phyloP scores from a whole-genome alignment of 2,888 invertebrate genomes.

The Apodemia duryi region DNA sequence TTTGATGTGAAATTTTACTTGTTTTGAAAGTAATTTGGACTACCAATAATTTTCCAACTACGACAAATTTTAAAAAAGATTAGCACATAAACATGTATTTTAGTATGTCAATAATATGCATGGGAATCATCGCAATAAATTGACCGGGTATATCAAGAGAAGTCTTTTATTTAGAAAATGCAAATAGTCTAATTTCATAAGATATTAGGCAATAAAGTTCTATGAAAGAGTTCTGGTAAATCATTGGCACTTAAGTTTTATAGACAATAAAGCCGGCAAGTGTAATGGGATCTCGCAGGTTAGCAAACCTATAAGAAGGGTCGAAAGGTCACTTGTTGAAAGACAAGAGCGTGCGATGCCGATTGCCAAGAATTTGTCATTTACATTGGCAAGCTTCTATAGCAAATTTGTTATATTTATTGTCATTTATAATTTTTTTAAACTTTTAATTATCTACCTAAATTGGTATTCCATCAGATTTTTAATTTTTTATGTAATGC shows the following conservation, averaged over 20 bases:
- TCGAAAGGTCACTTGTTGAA: slow-evolving; percentile 48
- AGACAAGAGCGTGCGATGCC: slow-evolving; percentile 31
- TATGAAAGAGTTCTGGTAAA: slow-evolving; percentile 37
- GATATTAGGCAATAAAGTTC: slow-evolving; percentile 26
- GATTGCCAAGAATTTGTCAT: slow-evolving; percentile 30
- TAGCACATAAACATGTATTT: too few relatives aligned
- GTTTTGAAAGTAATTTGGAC: too few relatives aligned
- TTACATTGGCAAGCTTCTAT: slow-evolving; percentile 22
- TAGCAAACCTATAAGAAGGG: slow-evolving; percentile 48
- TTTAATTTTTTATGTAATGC: too few relatives aligned
- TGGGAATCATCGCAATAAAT: background rate
- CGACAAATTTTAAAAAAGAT: too few relatives aligned
- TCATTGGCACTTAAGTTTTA: slow-evolving; percentile 61
- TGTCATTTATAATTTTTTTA: too few relatives aligned
- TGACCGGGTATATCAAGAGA: background rate
- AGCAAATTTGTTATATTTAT: background rate
- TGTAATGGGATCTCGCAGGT: slow-evolving; percentile 60
- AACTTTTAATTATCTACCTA: too few relatives aligned
- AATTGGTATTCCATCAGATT: too few relatives aligned
- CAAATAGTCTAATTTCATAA: slow-evolving; percentile 9
- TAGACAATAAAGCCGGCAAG: slow-evolving; percentile 63
- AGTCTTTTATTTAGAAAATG: background rate
- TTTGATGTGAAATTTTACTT: too few relatives aligned
- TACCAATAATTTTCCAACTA: too few relatives aligned
- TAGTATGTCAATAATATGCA: background rate